Evolutionary conservation across 2,113 vertebrate genomes (phyloP), one percentile per base, ranked within the genome.

Genomic region (Cryptotis parvus): DNA sequence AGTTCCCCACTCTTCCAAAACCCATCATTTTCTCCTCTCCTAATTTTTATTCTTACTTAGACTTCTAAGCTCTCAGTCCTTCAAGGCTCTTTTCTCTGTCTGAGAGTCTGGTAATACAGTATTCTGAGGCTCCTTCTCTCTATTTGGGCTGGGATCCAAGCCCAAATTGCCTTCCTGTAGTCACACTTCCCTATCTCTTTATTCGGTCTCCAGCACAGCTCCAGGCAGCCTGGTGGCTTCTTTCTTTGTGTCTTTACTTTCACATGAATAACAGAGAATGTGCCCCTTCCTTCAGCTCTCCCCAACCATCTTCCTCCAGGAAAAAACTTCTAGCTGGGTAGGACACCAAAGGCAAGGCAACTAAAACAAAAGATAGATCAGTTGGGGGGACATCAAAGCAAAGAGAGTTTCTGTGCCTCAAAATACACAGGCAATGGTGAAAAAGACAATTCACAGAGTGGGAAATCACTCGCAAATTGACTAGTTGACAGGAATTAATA

Each of bases 121-220:
- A 72, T 52, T 91, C 66, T 83, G 52, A 26, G 77, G 69, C 29
- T 70, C 35, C 65, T 63, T 81, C 73, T 82, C 78, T 91, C 68
- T 73, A 6, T 89, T 86, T 35, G 68, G 83, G 89, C 91, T 91
- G 58, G 5, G 27, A 69, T 92, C 94, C 94, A 90, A 91, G 37
- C 55, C 74, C 84, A 92, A 91, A 90, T 68, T 85, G 92, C 63
- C 78, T 94, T 68, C 45, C 83, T 55, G 76, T 31, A 33, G 55
- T 78, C 84, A 61, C 4, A 77, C 27, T 55, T 94, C 80, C 37
- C 76, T 79, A 37, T 72, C 68, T 91, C 93, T 76, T 89, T 84
- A 87, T 76, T 66, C 82, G 70, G 63, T 87, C 65, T 81, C 75
- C 78, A 27, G 29, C 52, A 45, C 58, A 29, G 4, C 69, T 84